Evolutionary conservation across 2,113 vertebrate species (phyloP).

Genomic region (Rhea americana): DNA sequence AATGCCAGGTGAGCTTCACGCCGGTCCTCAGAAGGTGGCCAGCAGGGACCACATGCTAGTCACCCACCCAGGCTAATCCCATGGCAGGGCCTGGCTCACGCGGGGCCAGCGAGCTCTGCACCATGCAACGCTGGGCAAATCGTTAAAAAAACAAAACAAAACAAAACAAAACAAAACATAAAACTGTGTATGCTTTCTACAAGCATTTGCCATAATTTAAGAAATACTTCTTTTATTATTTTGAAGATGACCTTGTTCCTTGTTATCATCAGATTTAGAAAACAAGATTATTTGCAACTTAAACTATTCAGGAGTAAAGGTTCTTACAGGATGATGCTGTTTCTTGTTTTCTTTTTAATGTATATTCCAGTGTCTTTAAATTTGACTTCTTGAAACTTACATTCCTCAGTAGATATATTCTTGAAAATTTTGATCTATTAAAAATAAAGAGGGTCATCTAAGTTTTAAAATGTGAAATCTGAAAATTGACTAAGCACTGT

Average conservation of each 20-base stretch:
- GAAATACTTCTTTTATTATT: neutral
- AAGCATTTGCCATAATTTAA: neutral
- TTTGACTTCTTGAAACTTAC: fast-evolving
- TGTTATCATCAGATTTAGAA: neutral
- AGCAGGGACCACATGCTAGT: neutral
- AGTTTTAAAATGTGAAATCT: neutral
- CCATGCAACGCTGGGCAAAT: neutral
- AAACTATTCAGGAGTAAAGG: neutral
- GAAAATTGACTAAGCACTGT: neutral
- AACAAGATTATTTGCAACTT: neutral
- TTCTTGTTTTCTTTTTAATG: neutral
- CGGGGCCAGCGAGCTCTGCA: neutral
- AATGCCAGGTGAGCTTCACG: neutral
- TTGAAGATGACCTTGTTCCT: neutral
- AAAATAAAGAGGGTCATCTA: neutral
- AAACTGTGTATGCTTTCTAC: neutral
- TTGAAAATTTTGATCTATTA: fast-evolving
- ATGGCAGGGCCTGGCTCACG: neutral
- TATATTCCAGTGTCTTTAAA: neutral
- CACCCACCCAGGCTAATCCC: neutral
- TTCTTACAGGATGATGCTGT: fast-evolving
- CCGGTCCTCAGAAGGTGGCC: fast-evolving
- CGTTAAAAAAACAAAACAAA: neutral
- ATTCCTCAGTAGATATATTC: neutral
- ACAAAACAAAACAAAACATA: neutral